Conservation (phyloP, 2,888 invertebrate species). For the Thyatira batis region DNA sequence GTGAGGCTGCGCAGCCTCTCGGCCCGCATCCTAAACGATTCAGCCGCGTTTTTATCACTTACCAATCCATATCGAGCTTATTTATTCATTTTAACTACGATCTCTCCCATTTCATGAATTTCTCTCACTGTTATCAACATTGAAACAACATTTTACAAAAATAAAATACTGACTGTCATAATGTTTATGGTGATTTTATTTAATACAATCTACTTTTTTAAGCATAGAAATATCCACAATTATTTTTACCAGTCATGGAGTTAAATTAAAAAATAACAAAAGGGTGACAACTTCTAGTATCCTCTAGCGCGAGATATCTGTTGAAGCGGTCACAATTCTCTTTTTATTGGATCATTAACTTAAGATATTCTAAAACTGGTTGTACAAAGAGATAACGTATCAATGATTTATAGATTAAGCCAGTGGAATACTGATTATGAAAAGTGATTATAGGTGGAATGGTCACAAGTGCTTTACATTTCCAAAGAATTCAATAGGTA, state of each 20-base stretch:
- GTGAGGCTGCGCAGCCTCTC: conserved; percentile 63
- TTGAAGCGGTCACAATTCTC: conserved; percentile 22
- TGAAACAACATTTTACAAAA: conserved; percentile 20
- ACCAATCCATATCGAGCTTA: conserved; percentile 72
- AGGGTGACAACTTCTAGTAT: conserved; percentile 8
- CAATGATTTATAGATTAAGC: conserved; percentile 55
- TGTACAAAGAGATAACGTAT: conserved; percentile 50
- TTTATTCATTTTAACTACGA: conserved; percentile 68
- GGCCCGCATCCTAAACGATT: conserved; percentile 68
- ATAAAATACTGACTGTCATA: conserved; percentile 21
- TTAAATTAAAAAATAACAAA: no score
- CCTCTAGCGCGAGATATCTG: conserved; percentile 32
- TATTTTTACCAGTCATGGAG: background rate
- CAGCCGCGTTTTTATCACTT: conserved; percentile 74
- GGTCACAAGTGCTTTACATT: background rate
- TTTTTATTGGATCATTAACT: conserved; percentile 39
- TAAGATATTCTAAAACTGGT: conserved; percentile 52
- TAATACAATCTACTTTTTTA: background rate
- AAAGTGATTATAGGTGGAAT: conserved; percentile 38
- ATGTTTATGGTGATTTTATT: background rate
- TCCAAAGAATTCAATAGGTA: no score
- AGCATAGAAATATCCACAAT: conserved; percentile 8
- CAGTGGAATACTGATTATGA: conserved; percentile 42
- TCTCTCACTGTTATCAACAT: conserved; percentile 30
- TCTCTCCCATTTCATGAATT: conserved; percentile 37